These are phyloP conservation scores for Origma solitaria DNA, from an alignment of 2,113 vertebrate genomes.

Conservation along the genomic window DNA sequence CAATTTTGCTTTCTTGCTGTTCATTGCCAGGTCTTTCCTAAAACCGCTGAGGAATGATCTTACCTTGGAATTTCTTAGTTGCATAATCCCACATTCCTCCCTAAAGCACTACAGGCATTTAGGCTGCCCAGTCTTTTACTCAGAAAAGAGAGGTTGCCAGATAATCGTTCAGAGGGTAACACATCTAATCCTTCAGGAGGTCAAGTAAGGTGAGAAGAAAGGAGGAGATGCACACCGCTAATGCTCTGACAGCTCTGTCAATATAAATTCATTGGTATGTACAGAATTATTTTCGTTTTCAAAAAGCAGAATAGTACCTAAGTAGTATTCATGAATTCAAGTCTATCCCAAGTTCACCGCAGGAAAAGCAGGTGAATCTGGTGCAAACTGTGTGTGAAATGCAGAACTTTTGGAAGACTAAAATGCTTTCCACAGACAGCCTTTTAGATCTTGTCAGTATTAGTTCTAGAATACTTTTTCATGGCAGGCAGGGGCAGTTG, in stretches of 20 bases:
- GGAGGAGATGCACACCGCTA: not conserved
- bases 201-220: not conserved
- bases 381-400: not conserved
- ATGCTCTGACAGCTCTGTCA: not conserved
- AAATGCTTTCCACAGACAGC: not conserved
- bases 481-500: not conserved
- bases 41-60: not conserved
- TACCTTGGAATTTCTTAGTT: not conserved
- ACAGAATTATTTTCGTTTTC: not conserved
- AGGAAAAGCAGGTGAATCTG: not conserved
- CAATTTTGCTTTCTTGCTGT: not conserved
- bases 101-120: not conserved
- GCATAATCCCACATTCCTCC: not conserved
- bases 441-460: not conserved
- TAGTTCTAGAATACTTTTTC: not conserved
- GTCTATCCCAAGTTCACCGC: not conserved
- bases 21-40: not conserved
- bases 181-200: not conserved
- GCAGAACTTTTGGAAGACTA: not conserved
- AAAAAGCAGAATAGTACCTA: not conserved
- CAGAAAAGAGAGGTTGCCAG: not conserved
- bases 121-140: not conserved
- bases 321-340: not conserved
- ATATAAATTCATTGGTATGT: not conserved
- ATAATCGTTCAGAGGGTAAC: not conserved